Evolutionary conservation across 2,888 invertebrate species (phyloP), one percentile per base, ranked within the genome.

Genomic region (Aspidapion aeneum): DNA sequence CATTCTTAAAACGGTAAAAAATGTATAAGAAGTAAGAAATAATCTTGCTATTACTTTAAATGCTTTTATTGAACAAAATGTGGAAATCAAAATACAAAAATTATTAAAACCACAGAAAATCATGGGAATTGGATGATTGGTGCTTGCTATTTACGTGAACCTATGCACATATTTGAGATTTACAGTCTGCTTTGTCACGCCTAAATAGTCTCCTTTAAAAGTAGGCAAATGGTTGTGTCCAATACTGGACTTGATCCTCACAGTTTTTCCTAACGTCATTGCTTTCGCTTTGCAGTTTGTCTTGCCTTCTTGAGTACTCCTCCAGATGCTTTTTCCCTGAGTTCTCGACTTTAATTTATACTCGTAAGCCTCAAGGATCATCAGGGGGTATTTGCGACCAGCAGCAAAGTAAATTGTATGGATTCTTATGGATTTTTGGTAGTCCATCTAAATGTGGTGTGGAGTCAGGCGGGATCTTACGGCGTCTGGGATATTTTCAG

Each of bases 351-450:
- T 68, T 18, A 65, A 62, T 18, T 63, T 67, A 50, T 69, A 71
- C n/a, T 66, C 62, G 21, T 69, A 68, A 21, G 61, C 60, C 35
- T 72, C 69, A 1, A 71, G 61, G 3, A 71, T 55, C 60, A 72
- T 67, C 58, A 69, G 70, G n/a, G 71, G 71, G 55, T 72, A 66
- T 60, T 70, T 70, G 35, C 68, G 66, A 35, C 71, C 71, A 48
- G 65, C 63, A n/a, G 67, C 66, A 51, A 71, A 66, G 60, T 66
- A 69, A 19, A 71, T 65, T 16, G 35, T 35, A 7, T 12, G 5
- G 3, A 35, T 7, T 7, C 3, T 35, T 35, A 7, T 35, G 12
- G 3, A 7, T 35, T 12, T 35, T 35, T 7, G 35, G 12, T 3
- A 7, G 35, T 35, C 12, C 35, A 7, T n/a, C n/a, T n/a, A n/a